A percentile compares a stretch with the other conserved stretches of the same genome.
phyloP scores from a whole-genome alignment of 2,797 vertebrate genomes.

The Semaprochilodus insignis region DNA sequence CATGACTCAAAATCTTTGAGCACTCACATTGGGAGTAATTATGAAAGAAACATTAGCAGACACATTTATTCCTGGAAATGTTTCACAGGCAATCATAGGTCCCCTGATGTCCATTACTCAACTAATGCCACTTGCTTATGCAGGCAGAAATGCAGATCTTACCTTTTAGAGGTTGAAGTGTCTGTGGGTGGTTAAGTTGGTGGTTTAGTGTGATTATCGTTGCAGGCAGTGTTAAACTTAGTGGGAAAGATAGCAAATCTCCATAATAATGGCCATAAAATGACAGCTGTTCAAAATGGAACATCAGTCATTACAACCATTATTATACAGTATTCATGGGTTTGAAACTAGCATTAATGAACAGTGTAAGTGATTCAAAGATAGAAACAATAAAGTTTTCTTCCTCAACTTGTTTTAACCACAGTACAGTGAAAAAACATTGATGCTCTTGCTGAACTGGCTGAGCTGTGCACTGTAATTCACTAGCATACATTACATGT shows the following conservation, averaged over 20 bases:
- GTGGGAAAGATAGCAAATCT: background rate
- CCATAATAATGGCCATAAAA: background rate
- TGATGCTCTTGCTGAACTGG: no score
- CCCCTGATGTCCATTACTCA: slow-evolving; percentile 63
- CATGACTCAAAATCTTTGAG: slow-evolving; percentile 42
- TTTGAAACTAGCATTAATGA: background rate
- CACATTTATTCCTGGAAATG: slow-evolving; percentile 64
- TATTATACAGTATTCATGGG: background rate
- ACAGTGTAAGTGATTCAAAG: background rate
- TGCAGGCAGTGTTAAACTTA: background rate
- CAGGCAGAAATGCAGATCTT: slow-evolving; percentile 52
- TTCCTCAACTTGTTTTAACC: background rate
- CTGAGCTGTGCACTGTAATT: no score
- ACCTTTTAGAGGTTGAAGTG: slow-evolving; percentile 26
- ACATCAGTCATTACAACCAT: background rate
- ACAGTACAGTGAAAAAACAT: background rate
- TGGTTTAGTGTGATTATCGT: background rate
- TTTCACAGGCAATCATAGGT: slow-evolving; percentile 59
- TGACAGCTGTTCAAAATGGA: background rate
- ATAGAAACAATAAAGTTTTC: background rate
- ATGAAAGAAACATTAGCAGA: slow-evolving; percentile 62
- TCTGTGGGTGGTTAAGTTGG: background rate
- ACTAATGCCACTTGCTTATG: slow-evolving; percentile 39
- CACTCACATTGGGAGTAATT: slow-evolving; percentile 68
- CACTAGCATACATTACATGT: no score